Percentiles rank a stretch among this genome's conserved stretches.
Conservation (phyloP, 2,113 vertebrate genomes). For the Ochotona curzoniae region DNA sequence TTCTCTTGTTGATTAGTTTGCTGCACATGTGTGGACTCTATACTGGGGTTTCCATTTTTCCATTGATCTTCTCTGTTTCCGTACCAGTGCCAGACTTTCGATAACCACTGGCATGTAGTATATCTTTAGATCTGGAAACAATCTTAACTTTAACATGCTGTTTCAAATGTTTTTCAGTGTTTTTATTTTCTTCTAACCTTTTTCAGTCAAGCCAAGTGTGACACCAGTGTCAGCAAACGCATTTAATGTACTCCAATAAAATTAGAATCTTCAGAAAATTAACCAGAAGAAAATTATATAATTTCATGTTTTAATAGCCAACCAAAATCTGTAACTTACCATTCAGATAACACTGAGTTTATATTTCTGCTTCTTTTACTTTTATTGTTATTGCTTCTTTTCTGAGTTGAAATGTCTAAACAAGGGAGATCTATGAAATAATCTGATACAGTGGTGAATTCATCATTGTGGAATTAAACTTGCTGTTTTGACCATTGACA, state of each 20-base stretch:
- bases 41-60: no score
- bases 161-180: background rate
- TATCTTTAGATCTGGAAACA: no score
- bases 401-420: background rate
- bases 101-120: no score
- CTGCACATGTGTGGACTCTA: no score
- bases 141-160: background rate
- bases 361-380: background rate
- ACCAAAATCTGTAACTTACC: background rate
- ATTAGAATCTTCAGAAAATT: background rate
- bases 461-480: slow-evolving; percentile 1
- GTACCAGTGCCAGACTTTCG: no score
- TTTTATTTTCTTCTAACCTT: background rate
- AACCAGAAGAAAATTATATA: background rate
- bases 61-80: no score
- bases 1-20: no score
- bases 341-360: background rate
- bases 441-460: background rate
- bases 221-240: background rate
- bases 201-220: background rate
- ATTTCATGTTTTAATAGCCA: background rate
- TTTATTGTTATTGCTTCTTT: background rate
- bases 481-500: background rate
- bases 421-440: background rate
- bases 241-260: background rate